phyloP scores from a whole-genome alignment of 2,888 invertebrate genomes.

The Allygus modestus region DNA sequence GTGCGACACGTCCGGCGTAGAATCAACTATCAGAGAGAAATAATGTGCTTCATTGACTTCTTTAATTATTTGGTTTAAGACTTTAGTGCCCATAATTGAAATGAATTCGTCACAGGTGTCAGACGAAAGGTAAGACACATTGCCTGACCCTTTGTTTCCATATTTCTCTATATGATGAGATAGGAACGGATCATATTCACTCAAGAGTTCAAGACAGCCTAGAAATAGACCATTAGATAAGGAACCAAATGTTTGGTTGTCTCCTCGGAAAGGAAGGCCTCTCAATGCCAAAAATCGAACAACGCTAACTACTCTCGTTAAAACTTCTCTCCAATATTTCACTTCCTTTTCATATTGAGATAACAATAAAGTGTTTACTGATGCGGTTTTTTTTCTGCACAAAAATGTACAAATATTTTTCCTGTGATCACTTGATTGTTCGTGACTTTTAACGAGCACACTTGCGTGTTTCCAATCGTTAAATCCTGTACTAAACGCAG shows the following conservation, averaged over 20 bases:
- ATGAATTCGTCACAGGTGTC: constrained; percentile 51
- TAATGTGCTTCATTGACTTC: constrained; percentile 54
- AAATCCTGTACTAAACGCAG: constrained; percentile 41
- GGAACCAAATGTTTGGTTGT: constrained; percentile 4
- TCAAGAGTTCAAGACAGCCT: constrained; percentile 5
- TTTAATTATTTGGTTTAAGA: constrained; percentile 40
- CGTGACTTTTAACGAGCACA: constrained; percentile 28
- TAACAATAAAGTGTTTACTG: constrained; percentile 3
- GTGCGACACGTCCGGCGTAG: constrained; percentile 59
- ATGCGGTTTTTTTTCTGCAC: not conserved
- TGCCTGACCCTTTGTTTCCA: constrained; percentile 14
- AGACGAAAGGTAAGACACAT: constrained; percentile 53
- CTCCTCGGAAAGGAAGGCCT: not conserved
- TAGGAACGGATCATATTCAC: constrained; percentile 5
- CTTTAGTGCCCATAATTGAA: constrained; percentile 38
- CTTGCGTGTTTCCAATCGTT: constrained; percentile 43
- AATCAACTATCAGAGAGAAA: constrained; percentile 54
- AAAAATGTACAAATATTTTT: constrained; percentile 20
- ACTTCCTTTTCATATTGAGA: constrained; percentile 12
- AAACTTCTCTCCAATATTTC: constrained; percentile 22
- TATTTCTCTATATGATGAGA: not conserved
- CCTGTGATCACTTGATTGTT: constrained; percentile 3
- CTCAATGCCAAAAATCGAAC: not conserved
- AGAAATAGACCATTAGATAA: not conserved
- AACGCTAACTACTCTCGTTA: constrained; percentile 9